Evolutionary conservation across 2,113 vertebrate genomes (phyloP).

Genomic region (Penelope pileata): DNA sequence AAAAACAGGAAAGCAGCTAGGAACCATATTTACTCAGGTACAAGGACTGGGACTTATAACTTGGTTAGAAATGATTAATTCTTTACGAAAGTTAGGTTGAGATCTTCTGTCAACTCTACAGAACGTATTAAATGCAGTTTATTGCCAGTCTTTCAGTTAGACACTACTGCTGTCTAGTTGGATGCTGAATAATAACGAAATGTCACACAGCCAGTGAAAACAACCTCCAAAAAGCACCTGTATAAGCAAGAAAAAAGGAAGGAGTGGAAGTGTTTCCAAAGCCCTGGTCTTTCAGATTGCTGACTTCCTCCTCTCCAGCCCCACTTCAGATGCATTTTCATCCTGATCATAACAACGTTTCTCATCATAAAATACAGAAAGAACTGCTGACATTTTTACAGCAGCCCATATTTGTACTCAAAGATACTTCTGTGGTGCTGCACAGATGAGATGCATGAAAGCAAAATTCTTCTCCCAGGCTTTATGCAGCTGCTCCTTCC

Average conservation of each 20-base stretch:
- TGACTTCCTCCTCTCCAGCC: background rate
- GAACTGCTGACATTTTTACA: background rate
- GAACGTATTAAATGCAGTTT: background rate
- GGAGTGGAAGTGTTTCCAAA: rapidly evolving
- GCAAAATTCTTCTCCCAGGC: background rate
- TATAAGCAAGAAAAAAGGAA: background rate
- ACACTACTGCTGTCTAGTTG: background rate
- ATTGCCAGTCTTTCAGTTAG: background rate
- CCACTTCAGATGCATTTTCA: background rate
- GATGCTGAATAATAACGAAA: background rate
- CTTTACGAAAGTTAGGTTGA: background rate
- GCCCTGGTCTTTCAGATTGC: background rate
- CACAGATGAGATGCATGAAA: background rate
- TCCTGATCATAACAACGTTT: background rate
- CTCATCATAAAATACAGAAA: background rate
- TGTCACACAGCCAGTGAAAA: background rate
- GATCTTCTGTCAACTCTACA: background rate
- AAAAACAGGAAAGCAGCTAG: background rate
- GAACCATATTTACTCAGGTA: background rate
- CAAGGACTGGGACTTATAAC: background rate
- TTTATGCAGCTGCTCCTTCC: background rate
- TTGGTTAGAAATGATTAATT: background rate
- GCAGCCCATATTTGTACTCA: background rate
- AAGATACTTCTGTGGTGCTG: background rate
- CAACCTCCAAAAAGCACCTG: background rate